Percentiles rank a stretch among this genome's conserved stretches.
Evolutionary conservation across 1,140 invertebrate species (phyloP).

Genomic region (Nylanderia fulva): DNA sequence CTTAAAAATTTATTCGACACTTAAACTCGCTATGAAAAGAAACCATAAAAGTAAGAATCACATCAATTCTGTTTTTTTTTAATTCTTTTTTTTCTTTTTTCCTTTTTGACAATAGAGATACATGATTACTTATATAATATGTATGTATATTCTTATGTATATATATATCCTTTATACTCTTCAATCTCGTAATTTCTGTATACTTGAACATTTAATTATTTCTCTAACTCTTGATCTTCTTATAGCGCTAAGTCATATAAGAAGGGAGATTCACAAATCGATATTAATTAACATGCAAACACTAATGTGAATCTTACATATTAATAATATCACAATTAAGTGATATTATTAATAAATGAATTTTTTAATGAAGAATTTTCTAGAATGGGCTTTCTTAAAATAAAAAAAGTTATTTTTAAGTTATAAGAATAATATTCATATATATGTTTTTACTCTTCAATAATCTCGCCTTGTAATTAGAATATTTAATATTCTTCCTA

Average conservation of each 20-base stretch:
- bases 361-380: not conserved
- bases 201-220: not conserved
- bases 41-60: slow-evolving; percentile 16
- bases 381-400: not conserved
- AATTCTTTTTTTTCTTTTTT: too few species aligned
- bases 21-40: not conserved
- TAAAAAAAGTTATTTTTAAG: too few species aligned
- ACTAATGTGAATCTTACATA: slow-evolving; percentile 16
- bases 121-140: slow-evolving; percentile 33
- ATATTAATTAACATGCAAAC: slow-evolving; percentile 3
- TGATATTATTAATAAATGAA: too few species aligned
- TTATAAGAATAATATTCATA: not conserved
- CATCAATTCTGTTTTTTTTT: not conserved
- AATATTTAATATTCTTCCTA: not conserved
- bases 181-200: not conserved
- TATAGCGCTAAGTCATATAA: not conserved
- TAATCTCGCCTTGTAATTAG: not conserved
- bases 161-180: not conserved
- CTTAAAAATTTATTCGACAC: slow-evolving; percentile 3
- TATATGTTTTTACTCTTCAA: slow-evolving; percentile 12
- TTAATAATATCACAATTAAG: slow-evolving; percentile 16
- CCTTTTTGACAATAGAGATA: slow-evolving; percentile 24
- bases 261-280: not conserved
- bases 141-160: slow-evolving; percentile 12
- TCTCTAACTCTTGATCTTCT: not conserved